Percentiles rank a stretch among this genome's conserved stretches.
Conservation (phyloP, 1,140 invertebrate genomes). For the Lepeophtheirus salmonis region DNA sequence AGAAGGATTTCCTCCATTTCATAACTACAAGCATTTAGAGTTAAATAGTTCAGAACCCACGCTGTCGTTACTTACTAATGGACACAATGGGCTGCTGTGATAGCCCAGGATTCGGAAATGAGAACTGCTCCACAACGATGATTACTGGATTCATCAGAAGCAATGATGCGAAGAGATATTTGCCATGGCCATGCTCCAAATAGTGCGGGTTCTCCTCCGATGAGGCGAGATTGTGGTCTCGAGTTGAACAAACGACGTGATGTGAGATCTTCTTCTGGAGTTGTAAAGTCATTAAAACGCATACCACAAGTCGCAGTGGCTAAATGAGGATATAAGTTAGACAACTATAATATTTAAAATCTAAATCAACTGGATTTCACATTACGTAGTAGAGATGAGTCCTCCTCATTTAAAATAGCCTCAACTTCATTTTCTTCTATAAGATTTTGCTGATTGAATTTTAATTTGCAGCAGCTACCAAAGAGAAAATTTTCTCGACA, state of each 20-base stretch:
- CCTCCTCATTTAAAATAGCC: neutral
- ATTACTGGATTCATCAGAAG: neutral
- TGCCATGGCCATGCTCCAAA: neutral
- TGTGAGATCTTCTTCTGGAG: no score
- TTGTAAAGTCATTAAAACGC: no score
- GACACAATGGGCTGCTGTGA: neutral
- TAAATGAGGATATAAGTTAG: neutral
- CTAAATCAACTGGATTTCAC: neutral
- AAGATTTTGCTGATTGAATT: neutral
- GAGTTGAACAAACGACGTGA: neutral
- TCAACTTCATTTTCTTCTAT: neutral
- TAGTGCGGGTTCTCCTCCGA: neutral
- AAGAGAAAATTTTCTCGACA: neutral
- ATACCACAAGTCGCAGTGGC: neutral
- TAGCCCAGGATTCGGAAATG: neutral
- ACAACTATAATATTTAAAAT: neutral
- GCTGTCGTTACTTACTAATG: constrained; percentile 2
- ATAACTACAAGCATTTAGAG: neutral
- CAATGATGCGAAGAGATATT: neutral
- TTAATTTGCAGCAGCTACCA: neutral
- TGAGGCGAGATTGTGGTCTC: neutral
- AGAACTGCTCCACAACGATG: constrained; percentile 4
- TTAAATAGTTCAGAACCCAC: neutral
- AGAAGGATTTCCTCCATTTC: neutral
- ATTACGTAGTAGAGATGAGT: neutral